These are phyloP conservation scores for Amphipoea lucens DNA, from an alignment of 2,888 invertebrate species.

Conservation along the genomic window DNA sequence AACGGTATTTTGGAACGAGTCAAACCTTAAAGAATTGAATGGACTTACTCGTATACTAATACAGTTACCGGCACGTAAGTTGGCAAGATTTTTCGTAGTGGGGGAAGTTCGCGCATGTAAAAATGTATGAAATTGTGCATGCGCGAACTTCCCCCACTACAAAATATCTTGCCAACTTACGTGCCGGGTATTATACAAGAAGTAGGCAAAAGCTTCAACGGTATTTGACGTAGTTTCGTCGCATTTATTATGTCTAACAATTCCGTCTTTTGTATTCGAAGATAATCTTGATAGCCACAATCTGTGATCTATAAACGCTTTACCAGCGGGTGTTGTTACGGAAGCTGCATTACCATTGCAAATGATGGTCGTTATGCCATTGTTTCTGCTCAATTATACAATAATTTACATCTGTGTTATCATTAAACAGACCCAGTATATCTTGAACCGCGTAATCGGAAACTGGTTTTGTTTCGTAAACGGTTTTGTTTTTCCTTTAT, in stretches of 20 bases:
- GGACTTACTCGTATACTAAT: too few species aligned
- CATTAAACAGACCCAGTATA: background rate
- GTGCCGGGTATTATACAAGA: too few species aligned
- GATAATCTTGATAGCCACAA: background rate
- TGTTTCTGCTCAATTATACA: slow-evolving; percentile 34
- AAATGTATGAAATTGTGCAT: too few species aligned
- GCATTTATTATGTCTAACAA: background rate
- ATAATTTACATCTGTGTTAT: slow-evolving; percentile 31
- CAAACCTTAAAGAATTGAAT: too few species aligned
- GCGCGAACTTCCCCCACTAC: too few species aligned
- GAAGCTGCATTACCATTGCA: slow-evolving; percentile 36
- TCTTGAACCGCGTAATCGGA: background rate
- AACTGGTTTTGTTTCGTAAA: too few species aligned
- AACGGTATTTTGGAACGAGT: too few species aligned
- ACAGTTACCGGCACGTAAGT: too few species aligned
- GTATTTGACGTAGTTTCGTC: background rate
- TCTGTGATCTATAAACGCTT: slow-evolving; percentile 10
- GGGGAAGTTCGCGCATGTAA: too few species aligned
- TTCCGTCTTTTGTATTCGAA: background rate
- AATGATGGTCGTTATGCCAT: slow-evolving; percentile 35
- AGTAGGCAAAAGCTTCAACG: too few species aligned
- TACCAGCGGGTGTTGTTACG: background rate
- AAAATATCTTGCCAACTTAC: too few species aligned
- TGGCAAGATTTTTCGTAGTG: too few species aligned
- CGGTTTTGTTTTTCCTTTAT: background rate